Evolutionary conservation across 35 echinoderm and acorn worm genomes (phyloP).

Genomic region (Holothuria glaberrima): DNA sequence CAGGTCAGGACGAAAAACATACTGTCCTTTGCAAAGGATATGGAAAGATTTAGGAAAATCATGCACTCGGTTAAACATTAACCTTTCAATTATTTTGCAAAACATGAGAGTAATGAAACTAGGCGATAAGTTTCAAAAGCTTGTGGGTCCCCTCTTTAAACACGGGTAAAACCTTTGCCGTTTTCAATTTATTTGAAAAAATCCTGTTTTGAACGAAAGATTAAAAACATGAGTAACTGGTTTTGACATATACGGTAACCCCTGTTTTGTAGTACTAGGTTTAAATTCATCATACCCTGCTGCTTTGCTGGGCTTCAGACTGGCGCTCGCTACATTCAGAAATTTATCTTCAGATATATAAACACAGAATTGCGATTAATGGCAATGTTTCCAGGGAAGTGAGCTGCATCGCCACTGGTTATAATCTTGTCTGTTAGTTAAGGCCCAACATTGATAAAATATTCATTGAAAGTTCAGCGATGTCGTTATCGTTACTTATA

Average conservation of each 20-base stretch:
- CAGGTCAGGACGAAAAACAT: conserved; percentile 15
- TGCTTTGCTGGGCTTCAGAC: neutral
- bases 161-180: neutral
- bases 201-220: neutral
- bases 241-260: neutral
- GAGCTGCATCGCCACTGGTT: neutral
- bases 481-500: neutral
- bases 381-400: neutral
- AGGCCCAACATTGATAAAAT: neutral
- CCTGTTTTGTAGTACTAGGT: neutral
- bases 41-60: neutral
- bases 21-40: conserved; percentile 10
- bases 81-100: conserved; percentile 18
- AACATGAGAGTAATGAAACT: neutral
- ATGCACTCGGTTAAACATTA: neutral
- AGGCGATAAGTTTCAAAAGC: neutral
- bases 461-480: neutral
- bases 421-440: neutral
- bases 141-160: neutral
- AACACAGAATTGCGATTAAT: neutral
- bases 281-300: conserved; percentile 13
- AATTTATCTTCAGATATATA: neutral
- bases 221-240: conserved; percentile 9
- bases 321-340: neutral
- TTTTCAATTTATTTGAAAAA: neutral